These are phyloP conservation scores for Delichon dasypus DNA, from an alignment of 2,797 vertebrate genomes.

Conservation along the genomic window DNA sequence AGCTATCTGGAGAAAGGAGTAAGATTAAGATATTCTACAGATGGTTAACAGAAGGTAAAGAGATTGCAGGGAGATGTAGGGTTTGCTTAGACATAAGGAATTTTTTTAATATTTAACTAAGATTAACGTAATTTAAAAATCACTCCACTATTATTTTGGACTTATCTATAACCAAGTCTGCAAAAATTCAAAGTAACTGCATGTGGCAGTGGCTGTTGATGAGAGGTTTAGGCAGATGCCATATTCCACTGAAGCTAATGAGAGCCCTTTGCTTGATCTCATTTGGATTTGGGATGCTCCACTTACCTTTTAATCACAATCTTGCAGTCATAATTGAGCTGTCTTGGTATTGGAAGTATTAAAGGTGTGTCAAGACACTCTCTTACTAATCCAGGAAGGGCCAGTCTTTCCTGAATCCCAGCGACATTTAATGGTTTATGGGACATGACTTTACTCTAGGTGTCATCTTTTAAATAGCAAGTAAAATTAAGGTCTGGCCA, in stretches of 20 bases:
- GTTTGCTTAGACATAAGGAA: background rate
- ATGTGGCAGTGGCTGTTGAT: background rate
- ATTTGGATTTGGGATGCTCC: constrained; percentile 55
- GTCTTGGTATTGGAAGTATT: constrained; percentile 54
- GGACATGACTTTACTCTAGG: constrained; percentile 63
- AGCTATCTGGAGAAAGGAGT: background rate
- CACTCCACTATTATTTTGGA: background rate
- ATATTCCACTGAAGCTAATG: background rate
- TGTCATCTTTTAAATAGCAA: constrained; percentile 70
- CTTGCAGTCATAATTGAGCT: constrained; percentile 59
- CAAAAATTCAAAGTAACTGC: background rate
- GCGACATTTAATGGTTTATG: constrained; percentile 57
- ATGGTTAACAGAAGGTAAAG: background rate
- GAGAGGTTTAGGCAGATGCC: background rate
- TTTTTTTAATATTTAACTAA: background rate
- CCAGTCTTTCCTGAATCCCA: constrained; percentile 56
- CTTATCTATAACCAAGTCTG: background rate
- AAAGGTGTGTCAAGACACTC: constrained; percentile 53
- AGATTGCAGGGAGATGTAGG: background rate
- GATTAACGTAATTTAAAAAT: background rate
- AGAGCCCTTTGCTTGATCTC: constrained; percentile 27
- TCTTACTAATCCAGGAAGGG: constrained; percentile 52
- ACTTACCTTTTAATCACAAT: constrained; percentile 68
- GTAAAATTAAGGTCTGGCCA: constrained; percentile 70
- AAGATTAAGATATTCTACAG: background rate